Conservation (phyloP, 2,888 invertebrate species). For the Erpobdella octoculata region DNA sequence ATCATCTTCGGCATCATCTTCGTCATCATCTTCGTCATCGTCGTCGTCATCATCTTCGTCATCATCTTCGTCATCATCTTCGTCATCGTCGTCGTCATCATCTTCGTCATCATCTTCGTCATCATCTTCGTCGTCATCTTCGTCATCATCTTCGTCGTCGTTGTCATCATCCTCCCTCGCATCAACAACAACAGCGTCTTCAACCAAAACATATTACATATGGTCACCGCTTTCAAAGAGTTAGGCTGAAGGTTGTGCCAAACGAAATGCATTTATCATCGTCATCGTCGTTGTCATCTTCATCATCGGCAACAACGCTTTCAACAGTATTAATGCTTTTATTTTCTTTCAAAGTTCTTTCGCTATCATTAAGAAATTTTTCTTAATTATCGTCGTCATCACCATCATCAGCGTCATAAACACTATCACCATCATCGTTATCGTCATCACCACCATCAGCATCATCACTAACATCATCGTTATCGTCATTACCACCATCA, state of each 20-base stretch:
- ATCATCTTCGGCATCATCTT: too few relatives aligned
- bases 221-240: too few relatives aligned
- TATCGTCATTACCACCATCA: neutral
- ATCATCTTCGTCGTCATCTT: constrained; percentile 23
- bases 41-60: constrained; percentile 15
- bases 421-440: neutral
- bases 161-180: neutral
- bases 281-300: neutral
- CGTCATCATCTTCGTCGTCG: constrained; percentile 17
- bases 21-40: too few relatives aligned
- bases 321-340: neutral
- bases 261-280: too few relatives aligned
- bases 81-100: constrained; percentile 25
- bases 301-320: neutral
- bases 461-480: neutral
- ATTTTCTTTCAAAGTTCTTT: neutral
- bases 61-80: constrained; percentile 22
- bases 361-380: neutral
- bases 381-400: neutral
- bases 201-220: too few relatives aligned
- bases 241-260: too few relatives aligned
- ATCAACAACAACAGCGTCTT: neutral
- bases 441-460: neutral
- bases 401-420: neutral
- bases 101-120: constrained; percentile 21